phyloP scores from a whole-genome alignment of 2,113 vertebrate genomes.

The Hymenochirus boettgeri region DNA sequence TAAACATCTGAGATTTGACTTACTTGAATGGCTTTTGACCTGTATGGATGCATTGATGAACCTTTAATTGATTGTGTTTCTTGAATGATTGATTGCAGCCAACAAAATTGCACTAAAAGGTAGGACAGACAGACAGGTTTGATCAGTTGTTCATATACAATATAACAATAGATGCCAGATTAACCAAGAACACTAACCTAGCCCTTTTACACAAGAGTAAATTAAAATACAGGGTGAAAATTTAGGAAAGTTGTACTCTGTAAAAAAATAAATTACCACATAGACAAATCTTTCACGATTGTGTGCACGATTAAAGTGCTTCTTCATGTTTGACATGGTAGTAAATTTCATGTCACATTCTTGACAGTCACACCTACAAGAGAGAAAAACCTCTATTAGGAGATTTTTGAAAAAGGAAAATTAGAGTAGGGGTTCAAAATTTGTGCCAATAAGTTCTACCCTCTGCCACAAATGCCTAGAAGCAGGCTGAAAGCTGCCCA shows the following conservation, averaged over 20 bases:
- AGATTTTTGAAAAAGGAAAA: too few species aligned
- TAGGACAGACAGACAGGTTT: not conserved
- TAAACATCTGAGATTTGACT: conserved; percentile 55
- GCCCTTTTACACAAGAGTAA: too few species aligned
- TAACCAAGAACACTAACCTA: conserved; percentile 33
- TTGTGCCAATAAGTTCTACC: too few species aligned
- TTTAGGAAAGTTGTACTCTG: not conserved
- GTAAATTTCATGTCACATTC: conserved; percentile 74
- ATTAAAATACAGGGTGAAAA: too few species aligned
- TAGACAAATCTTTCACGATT: conserved; percentile 62
- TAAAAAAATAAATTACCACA: conserved; percentile 53
- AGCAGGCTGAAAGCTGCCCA: not conserved
- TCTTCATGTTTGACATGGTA: conserved; percentile 74
- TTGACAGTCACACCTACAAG: conserved; percentile 69
- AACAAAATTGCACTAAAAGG: conserved; percentile 68
- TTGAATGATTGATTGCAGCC: conserved; percentile 75
- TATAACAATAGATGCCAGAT: not conserved
- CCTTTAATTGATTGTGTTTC: conserved; percentile 81
- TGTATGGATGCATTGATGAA: conserved; percentile 74
- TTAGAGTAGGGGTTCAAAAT: too few species aligned
- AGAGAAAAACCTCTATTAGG: too few species aligned
- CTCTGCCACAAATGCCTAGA: too few species aligned
- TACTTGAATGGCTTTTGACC: conserved; percentile 71
- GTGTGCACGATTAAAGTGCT: conserved; percentile 76
- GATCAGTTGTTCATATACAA: too few species aligned